Conservation (phyloP, 2,888 invertebrate species). For the Ethmia dodecea region DNA sequence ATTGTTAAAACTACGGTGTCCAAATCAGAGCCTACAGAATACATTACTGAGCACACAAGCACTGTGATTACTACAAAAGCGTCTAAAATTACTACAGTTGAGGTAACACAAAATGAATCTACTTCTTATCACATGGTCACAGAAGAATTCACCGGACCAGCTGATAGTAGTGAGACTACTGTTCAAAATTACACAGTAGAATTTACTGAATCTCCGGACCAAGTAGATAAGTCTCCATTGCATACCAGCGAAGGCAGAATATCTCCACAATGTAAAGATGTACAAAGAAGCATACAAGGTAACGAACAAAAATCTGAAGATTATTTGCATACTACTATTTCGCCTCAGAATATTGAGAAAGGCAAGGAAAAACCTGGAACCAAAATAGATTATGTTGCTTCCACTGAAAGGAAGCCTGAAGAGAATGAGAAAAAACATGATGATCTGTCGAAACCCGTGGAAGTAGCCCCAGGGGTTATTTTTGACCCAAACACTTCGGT, state of each 20-base stretch:
- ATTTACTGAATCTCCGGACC: constrained; percentile 31
- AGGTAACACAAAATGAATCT: constrained; percentile 50
- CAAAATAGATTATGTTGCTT: constrained; percentile 5
- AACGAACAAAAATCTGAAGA: background rate
- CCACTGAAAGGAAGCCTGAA: constrained; percentile 12
- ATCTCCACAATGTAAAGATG: constrained; percentile 10
- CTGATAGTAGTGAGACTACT: constrained; percentile 25
- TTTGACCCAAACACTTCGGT: constrained; percentile 85
- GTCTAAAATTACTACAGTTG: constrained; percentile 23
- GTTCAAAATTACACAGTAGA: constrained; percentile 30
- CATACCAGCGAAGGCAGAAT: background rate
- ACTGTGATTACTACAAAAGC: constrained; percentile 1
- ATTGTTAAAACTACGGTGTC: background rate
- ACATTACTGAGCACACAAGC: constrained; percentile 3
- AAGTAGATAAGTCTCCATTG: constrained; percentile 29
- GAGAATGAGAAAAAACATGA: constrained; percentile 5
- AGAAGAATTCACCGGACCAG: constrained; percentile 34
- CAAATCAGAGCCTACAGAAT: constrained; percentile 5
- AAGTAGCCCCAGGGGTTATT: constrained; percentile 83
- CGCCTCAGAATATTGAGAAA: background rate
- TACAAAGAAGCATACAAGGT: background rate
- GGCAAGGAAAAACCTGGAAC: constrained; percentile 14
- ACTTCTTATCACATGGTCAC: constrained; percentile 41
- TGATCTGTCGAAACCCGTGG: constrained; percentile 68
- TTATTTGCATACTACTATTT: background rate